Evolutionary conservation across 2,113 vertebrate genomes (phyloP).

Genomic region (Odocoileus virginianus): DNA sequence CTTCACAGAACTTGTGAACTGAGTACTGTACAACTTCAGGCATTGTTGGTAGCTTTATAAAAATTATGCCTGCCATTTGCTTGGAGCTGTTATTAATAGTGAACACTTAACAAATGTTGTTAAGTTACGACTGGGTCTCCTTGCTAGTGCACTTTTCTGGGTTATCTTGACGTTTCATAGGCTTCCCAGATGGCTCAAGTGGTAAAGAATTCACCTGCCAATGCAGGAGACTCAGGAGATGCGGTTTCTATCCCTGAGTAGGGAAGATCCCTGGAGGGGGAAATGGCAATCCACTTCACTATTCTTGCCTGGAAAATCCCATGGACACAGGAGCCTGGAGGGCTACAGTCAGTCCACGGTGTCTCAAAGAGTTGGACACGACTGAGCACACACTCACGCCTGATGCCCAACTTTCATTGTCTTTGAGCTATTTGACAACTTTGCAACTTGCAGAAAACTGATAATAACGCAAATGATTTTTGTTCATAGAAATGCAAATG

Average conservation of each 20-base stretch:
- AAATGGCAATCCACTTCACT: background rate
- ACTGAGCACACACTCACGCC: background rate
- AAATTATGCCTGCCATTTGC: background rate
- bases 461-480: background rate
- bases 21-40: background rate
- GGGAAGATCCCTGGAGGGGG: background rate
- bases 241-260: accelerated
- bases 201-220: background rate
- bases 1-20: background rate
- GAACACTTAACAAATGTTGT: background rate
- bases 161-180: background rate
- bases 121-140: background rate
- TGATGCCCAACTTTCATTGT: background rate
- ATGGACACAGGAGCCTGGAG: background rate
- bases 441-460: background rate
- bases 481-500: background rate
- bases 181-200: background rate
- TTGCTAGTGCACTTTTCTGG: background rate
- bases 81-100: background rate
- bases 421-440: background rate
- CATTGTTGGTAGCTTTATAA: background rate
- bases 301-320: background rate
- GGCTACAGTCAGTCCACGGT: background rate
- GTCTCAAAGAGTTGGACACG: background rate
- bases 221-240: background rate